phyloP scores from a whole-genome alignment of 2,797 vertebrate species.

The Anableps anableps region DNA sequence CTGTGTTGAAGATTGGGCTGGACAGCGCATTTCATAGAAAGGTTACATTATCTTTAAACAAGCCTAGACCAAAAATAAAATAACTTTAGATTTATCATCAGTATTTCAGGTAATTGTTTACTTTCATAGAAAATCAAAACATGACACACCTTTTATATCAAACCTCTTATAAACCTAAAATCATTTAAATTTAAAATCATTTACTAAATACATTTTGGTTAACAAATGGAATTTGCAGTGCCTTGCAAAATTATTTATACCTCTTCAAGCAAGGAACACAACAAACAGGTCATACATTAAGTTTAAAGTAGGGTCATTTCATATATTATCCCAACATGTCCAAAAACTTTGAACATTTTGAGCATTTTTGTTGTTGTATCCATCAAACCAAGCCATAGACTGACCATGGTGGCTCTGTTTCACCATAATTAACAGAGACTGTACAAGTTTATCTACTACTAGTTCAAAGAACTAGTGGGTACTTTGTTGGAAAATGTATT shows the following conservation, averaged over 20 bases:
- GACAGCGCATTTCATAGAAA: constrained; percentile 37
- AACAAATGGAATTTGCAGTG: neutral
- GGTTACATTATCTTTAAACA: constrained; percentile 19
- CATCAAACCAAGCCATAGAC: neutral
- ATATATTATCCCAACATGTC: neutral
- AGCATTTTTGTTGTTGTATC: neutral
- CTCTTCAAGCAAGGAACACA: neutral
- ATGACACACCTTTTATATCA: neutral
- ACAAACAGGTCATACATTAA: neutral
- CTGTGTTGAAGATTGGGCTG: constrained; percentile 24
- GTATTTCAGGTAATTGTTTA: constrained; percentile 38
- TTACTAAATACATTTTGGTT: neutral
- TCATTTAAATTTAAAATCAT: neutral
- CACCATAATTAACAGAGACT: neutral
- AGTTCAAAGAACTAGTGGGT: neutral
- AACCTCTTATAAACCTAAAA: neutral
- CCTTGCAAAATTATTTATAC: neutral
- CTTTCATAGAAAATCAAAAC: constrained; percentile 2
- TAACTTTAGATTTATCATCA: constrained; percentile 18
- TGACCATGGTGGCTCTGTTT: neutral
- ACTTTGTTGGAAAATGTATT: neutral
- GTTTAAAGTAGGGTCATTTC: neutral
- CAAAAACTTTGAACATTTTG: neutral
- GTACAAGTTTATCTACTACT: neutral
- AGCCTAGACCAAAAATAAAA: constrained; percentile 38